Evolutionary conservation across 2,113 vertebrate genomes (phyloP), one percentile per base, ranked within the genome.

Genomic region (Lepus europaeus): DNA sequence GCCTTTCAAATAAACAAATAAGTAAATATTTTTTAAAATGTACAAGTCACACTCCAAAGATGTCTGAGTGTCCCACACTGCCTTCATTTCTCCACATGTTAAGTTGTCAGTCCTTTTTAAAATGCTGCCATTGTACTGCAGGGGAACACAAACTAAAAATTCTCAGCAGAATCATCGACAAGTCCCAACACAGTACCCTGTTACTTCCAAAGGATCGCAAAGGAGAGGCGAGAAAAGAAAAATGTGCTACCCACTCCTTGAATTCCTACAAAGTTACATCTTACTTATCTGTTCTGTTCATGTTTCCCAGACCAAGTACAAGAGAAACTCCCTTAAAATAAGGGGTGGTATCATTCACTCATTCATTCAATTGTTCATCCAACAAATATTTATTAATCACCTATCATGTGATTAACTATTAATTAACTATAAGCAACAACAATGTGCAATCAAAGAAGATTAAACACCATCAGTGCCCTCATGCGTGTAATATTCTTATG

Each of bases 171-270:
- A 84, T 61, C 31, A 36, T 39, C 36, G 6, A 33, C 74, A 63
- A 90, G 49, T 82, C 74, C 68, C 53, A 81, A 93, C 31, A 53
- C 68, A 66, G 23, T 39, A 87, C 33, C 88, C 81, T 8, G 27
- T 49, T 64, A 85, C 61, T 91, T 77, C 88, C 23, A 64, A 91
- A 85, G 31, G 56, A 93, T 22, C 63, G 91, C 81, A 74, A 88
- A 27, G 10, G 33, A 66, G n/a, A 87, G 31, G 17, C 27, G 4
- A 81, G 22, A 36, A 90, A 82, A 86, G 79, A 74, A 63, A 94
- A 59, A 89, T 9, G 31, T 2, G 27, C 12, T 73, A 12, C 12
- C 13, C 23, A 39, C 16, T 90, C 9, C 79, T 51, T 83, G 25
- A 97, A 82, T 59, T 63, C 69, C 56, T 59, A 23, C 4, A 16